Percentiles rank a stretch among this genome's conserved stretches.
phyloP scores from a whole-genome alignment of 2,113 vertebrate genomes.

The Atlantisia rogersi region DNA sequence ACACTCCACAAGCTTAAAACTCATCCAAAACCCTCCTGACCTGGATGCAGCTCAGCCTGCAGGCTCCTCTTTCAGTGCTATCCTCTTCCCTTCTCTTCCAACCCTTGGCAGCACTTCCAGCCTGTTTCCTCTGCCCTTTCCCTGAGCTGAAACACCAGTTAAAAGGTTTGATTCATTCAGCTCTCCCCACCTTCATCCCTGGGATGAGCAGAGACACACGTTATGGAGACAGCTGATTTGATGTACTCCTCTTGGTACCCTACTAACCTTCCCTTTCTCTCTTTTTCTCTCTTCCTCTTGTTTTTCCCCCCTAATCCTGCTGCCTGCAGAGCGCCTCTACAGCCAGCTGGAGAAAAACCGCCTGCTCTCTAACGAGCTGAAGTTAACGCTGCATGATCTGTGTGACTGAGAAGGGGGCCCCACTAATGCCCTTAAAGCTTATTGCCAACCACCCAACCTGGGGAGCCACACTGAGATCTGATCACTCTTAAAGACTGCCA shows the following conservation, averaged over 20 bases:
- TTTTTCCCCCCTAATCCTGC: neutral
- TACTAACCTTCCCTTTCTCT: constrained; percentile 75
- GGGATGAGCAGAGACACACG: neutral
- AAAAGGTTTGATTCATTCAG: neutral
- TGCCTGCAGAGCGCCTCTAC: constrained; percentile 77
- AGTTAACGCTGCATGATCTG: constrained; percentile 82
- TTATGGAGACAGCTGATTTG: neutral
- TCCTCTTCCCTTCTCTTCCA: neutral
- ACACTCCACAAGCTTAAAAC: neutral
- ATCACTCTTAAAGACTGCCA: constrained; percentile 16
- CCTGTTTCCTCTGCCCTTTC: neutral
- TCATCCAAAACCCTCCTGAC: neutral
- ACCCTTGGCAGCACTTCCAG: neutral
- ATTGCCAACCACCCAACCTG: constrained; percentile 40
- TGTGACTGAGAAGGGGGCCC: constrained; percentile 79
- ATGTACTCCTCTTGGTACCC: constrained; percentile 1
- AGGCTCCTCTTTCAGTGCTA: neutral
- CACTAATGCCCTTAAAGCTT: constrained; percentile 60
- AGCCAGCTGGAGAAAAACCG: constrained; percentile 82
- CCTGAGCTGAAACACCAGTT: neutral
- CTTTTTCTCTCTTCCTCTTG: constrained; percentile 58
- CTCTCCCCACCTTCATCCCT: neutral
- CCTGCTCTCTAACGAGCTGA: constrained; percentile 81
- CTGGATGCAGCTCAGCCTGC: neutral
- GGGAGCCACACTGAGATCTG: constrained; percentile 58